Evolutionary conservation across 2,113 vertebrate species (phyloP).

Genomic region (Dipodomys stephensi): DNA sequence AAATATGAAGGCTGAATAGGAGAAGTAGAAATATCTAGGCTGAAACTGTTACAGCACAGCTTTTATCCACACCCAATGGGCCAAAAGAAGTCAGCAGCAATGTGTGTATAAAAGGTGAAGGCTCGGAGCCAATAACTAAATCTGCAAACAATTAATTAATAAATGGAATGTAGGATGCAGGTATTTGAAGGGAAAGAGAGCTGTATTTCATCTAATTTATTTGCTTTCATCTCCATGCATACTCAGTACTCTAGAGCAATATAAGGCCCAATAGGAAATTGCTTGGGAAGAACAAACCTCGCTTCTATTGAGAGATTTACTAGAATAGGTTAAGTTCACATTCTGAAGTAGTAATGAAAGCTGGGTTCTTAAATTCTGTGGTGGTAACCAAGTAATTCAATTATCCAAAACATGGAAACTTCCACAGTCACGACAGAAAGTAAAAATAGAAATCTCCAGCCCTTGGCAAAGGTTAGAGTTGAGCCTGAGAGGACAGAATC

Average conservation of each 20-base stretch:
- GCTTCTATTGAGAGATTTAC: neutral
- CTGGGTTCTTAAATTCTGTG: neutral
- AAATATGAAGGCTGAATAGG: no score
- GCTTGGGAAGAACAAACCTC: neutral
- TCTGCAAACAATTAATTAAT: neutral
- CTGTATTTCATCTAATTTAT: neutral
- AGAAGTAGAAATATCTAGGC: neutral
- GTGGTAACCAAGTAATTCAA: neutral
- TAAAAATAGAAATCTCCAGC: neutral
- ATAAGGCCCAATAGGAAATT: neutral
- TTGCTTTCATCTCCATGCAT: neutral
- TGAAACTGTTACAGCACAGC: neutral
- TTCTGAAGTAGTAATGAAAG: neutral
- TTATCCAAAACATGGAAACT: neutral
- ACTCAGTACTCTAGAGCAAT: neutral
- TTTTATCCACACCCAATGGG: neutral
- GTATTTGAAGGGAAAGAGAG: neutral
- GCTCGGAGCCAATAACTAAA: neutral
- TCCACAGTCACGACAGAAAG: neutral
- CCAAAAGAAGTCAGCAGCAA: neutral
- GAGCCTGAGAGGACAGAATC: neutral
- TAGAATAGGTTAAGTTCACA: neutral
- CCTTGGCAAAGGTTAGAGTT: neutral
- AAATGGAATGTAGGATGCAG: neutral
- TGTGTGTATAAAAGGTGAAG: neutral